phyloP scores from a whole-genome alignment of 2,888 invertebrate species.

The Scelioninae gen. 2 region DNA sequence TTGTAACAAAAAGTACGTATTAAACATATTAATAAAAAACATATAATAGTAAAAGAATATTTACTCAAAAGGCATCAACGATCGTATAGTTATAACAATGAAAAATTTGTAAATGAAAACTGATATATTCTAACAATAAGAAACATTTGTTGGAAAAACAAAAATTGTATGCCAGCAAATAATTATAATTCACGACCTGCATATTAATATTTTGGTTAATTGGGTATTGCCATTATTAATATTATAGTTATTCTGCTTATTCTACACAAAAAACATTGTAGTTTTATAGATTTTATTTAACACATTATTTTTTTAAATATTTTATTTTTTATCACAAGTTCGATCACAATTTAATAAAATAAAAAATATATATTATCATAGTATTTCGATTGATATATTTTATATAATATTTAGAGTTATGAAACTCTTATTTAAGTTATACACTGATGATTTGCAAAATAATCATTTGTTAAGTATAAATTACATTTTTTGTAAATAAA shows the following conservation, averaged over 20 bases:
- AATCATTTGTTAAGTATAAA: too few species aligned
- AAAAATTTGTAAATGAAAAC: slow-evolving; percentile 39
- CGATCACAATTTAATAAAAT: slow-evolving; percentile 2
- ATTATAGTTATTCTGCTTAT: slow-evolving; percentile 4
- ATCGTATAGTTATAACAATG: slow-evolving; percentile 44
- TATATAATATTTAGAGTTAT: too few species aligned
- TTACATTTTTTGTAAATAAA: too few species aligned
- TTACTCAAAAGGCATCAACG: slow-evolving; percentile 38
- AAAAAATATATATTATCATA: too few species aligned
- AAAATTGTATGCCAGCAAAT: slow-evolving; percentile 16
- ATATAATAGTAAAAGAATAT: slow-evolving; percentile 39
- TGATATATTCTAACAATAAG: slow-evolving; percentile 30
- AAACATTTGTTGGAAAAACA: slow-evolving; percentile 27
- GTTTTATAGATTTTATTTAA: too few species aligned
- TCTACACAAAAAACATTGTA: too few species aligned
- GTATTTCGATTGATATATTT: too few species aligned
- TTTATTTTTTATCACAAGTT: slow-evolving; percentile 31
- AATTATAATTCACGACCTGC: slow-evolving; percentile 39
- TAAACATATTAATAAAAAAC: slow-evolving; percentile 46
- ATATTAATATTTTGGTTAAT: slow-evolving; percentile 24
- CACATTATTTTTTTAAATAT: too few species aligned
- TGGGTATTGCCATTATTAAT: slow-evolving; percentile 15
- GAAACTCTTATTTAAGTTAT: too few species aligned
- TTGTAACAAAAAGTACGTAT: slow-evolving; percentile 39
- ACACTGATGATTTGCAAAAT: too few species aligned